Evolutionary conservation across 2,113 vertebrate genomes (phyloP), one percentile per base, ranked within the genome.

Genomic region (Microcebus tavaratra): DNA sequence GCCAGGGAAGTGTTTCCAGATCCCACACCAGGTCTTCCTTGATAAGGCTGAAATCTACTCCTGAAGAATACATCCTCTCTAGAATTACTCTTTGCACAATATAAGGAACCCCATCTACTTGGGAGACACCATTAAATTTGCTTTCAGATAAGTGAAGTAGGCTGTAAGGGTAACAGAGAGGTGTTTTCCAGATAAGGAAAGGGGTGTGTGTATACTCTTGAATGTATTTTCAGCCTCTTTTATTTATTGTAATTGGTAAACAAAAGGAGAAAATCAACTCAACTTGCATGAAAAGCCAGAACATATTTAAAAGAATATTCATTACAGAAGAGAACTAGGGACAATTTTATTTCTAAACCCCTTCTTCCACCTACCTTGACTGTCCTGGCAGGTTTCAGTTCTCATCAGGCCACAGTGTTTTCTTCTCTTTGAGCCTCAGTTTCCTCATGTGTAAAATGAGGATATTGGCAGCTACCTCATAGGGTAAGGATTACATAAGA

Each of bases 381-480:
- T 65, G 23, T 94, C 48, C 45, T 17, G 6, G 8, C 12, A 76
- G 7, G 13, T 78, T 91, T 96, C 48, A 93, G 18, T 76, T 96
- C 5, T 95, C 88, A 72, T 5, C 20, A 68, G 21, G 20, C 17
- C 25, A 84, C 85, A 65, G 25, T 94, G 17, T 88, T 96, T 73
- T 75, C 31, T 65, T 94, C 57, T 45, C 6, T 88, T 61, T 53
- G 48, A 91, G 29, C 27, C 29, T 94, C 8, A 8, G 25, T 65
- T 95, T 90, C 50, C 25, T 94, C 65, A 90, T 65, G 29, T 87
- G 39, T 65, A 63, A 90, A 95, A 13, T 89, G n/a, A 95, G 29
- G 45, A 57, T 79, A 91, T 27, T 89, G n/a, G 67, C 27, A 92
- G 61, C 59, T 84, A 91, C 23, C 34, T 94, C 25, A 68, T 5